Evolutionary conservation across 1,140 invertebrate species (phyloP).

Genomic region (Drosophila setifemur): DNA sequence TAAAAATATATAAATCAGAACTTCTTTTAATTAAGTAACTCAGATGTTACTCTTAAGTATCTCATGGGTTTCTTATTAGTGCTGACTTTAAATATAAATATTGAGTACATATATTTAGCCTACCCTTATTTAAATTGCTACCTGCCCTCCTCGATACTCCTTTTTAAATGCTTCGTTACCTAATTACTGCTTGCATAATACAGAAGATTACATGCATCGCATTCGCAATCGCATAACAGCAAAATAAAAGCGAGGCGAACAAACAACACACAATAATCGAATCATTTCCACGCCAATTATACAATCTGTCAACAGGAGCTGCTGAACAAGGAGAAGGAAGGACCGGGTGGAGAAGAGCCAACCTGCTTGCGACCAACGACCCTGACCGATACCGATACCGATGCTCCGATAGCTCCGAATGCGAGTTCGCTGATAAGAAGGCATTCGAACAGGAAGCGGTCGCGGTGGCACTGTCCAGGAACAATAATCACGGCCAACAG

Average conservation of each 20-base stretch:
- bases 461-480: constrained; percentile 24
- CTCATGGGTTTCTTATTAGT: no score
- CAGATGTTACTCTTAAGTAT: no score
- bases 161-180: constrained; percentile 8
- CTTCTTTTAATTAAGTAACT: no score
- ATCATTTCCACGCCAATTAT: constrained; percentile 45
- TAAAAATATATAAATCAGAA: no score
- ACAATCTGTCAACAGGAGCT: constrained; percentile 48
- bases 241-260: constrained; percentile 13
- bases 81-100: no score
- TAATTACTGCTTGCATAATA: constrained; percentile 14
- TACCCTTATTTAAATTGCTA: constrained; percentile 1
- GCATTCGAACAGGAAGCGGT: constrained; percentile 57
- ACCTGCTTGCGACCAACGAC: constrained; percentile 25
- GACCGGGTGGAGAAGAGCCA: not conserved
- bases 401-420: not conserved
- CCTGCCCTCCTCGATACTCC: not conserved
- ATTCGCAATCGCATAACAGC: not conserved
- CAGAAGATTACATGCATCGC: not conserved
- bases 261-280: constrained; percentile 21
- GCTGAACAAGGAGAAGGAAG: constrained; percentile 5
- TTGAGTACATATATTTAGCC: not conserved
- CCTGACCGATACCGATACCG: constrained; percentile 33
- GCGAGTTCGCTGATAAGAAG: constrained; percentile 52
- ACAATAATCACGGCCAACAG: constrained; percentile 26